A percentile compares a stretch with the other conserved stretches of the same genome.
Evolutionary conservation across 2,797 vertebrate genomes (phyloP).

Genomic region (Dermochelys coriacea): DNA sequence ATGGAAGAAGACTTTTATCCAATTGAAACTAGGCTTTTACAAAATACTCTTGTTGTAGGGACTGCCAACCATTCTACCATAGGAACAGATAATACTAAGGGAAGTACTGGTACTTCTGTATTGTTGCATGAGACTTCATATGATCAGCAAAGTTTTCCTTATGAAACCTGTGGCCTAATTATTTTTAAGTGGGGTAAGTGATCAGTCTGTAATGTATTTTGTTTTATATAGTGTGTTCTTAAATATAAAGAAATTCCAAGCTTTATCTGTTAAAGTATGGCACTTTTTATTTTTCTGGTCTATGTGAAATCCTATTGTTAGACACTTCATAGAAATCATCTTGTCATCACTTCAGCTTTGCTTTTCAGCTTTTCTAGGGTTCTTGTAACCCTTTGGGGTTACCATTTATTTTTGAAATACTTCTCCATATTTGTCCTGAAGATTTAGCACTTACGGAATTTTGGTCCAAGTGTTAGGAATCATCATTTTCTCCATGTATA

Average conservation of each 20-base stretch:
- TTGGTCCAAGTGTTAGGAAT: slow-evolving; percentile 35
- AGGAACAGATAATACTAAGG: slow-evolving; percentile 2
- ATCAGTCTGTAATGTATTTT: background rate
- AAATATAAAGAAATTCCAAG: background rate
- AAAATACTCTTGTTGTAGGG: background rate
- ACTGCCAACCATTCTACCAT: background rate
- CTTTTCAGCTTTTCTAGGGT: slow-evolving; percentile 48
- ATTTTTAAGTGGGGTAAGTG: background rate
- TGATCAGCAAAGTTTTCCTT: background rate
- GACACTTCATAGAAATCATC: background rate
- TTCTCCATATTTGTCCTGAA: slow-evolving; percentile 68
- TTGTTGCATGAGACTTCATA: background rate
- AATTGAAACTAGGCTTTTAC: background rate
- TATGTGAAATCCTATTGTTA: background rate
- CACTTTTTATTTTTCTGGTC: background rate
- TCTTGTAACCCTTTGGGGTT: slow-evolving; percentile 64
- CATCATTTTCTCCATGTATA: background rate
- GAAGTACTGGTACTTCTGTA: background rate
- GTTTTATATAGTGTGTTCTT: background rate
- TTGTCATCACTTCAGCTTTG: slow-evolving; percentile 2
- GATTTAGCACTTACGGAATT: slow-evolving; percentile 1
- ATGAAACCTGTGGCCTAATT: background rate
- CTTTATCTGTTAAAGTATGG: background rate
- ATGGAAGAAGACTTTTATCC: background rate
- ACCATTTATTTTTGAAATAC: slow-evolving; percentile 38